phyloP scores from a whole-genome alignment of 2,888 invertebrate genomes.

The Geophilus truncorum region DNA sequence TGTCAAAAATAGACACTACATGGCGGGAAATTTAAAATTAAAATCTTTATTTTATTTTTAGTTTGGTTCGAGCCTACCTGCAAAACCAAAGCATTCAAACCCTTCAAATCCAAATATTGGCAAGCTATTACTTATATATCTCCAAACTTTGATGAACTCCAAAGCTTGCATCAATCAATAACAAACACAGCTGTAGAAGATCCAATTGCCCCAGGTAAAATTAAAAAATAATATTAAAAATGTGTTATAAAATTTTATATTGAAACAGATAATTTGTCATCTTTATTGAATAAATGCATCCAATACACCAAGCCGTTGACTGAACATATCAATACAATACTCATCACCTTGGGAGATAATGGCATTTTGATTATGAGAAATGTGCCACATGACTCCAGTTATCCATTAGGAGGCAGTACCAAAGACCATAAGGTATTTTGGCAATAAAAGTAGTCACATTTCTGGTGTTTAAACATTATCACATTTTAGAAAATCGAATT shows the following conservation, averaged over 20 bases:
- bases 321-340: slow-evolving; percentile 29
- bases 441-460: neutral
- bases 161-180: slow-evolving; percentile 40
- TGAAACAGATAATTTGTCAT: neutral
- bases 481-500: neutral
- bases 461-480: neutral
- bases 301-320: neutral
- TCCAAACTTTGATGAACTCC: slow-evolving; percentile 74
- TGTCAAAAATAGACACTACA: too few species aligned
- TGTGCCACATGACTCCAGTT: slow-evolving; percentile 26
- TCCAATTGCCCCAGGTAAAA: slow-evolving; percentile 39
- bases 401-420: slow-evolving; percentile 14
- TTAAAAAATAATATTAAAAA: neutral
- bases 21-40: too few species aligned
- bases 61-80: slow-evolving; percentile 92
- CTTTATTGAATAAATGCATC: neutral
- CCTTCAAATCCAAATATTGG: slow-evolving; percentile 56
- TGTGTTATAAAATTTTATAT: too few species aligned
- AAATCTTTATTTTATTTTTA: slow-evolving; percentile 53
- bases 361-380: slow-evolving; percentile 35
- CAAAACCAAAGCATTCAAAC: slow-evolving; percentile 65
- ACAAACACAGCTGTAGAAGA: slow-evolving; percentile 46
- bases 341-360: slow-evolving; percentile 34
- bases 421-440: neutral
- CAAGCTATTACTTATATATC: slow-evolving; percentile 58